Evolutionary conservation across 1,140 invertebrate species (phyloP).

Genomic region (Sycophaga agraensis): DNA sequence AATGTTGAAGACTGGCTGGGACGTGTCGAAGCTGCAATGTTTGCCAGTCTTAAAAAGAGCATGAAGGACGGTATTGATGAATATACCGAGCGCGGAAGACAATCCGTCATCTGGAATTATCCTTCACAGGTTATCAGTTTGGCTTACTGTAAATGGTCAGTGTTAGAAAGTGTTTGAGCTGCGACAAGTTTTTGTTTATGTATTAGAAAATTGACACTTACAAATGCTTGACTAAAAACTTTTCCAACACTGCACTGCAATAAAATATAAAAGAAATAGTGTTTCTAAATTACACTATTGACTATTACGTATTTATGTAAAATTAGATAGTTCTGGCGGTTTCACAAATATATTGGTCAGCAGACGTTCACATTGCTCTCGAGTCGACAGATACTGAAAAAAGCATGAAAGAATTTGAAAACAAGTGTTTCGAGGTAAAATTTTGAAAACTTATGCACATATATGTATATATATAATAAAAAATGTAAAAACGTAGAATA

Average conservation of each 20-base stretch:
- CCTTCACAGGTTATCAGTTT: conserved; percentile 60
- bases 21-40: conserved; percentile 86
- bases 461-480: too few relatives aligned
- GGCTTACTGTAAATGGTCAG: too few relatives aligned
- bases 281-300: too few relatives aligned
- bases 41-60: conserved; percentile 68
- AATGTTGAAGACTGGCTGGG: conserved; percentile 88
- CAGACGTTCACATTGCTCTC: conserved; percentile 72
- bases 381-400: conserved; percentile 54
- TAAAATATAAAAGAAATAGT: too few relatives aligned
- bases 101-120: conserved; percentile 65
- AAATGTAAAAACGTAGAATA: too few relatives aligned
- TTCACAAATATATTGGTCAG: conserved; percentile 85
- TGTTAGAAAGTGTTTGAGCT: too few relatives aligned
- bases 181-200: too few relatives aligned
- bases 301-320: too few relatives aligned
- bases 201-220: too few relatives aligned
- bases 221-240: too few relatives aligned
- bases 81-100: conserved; percentile 59
- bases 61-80: conserved; percentile 75
- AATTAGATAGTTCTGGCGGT: conserved; percentile 71
- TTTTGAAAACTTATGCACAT: not conserved
- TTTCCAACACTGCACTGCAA: too few relatives aligned
- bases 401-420: conserved; percentile 68
- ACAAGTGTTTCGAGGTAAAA: conserved; percentile 62